Base-by-base conservation (phyloP, 1,140 invertebrate genomes). In the Gonioctena quinquepunctata region DNA sequence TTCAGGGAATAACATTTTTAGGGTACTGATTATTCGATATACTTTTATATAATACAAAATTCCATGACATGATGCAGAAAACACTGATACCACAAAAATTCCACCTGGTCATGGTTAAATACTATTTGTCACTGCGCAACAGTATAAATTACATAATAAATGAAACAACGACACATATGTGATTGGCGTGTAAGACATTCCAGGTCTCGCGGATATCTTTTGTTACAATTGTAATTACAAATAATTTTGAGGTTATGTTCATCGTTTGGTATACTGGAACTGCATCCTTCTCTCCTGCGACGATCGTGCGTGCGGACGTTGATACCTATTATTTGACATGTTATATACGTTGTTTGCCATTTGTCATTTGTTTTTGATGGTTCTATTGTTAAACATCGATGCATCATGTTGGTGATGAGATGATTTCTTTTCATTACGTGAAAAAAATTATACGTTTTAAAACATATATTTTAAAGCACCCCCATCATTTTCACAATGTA, bases 231-330 rank as follows among this genome's bases (percentile, higher is more conserved):
- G 25, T 60, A 60, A 60, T 60, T 60, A 60, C 57, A 25, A 60
- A 18, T 60, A 60, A 60, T 60, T 60, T 60, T 60, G 57, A 60
- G 57, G 57, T 60, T 60, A 60, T 60, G 25, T 60, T 25, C 57
- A 60, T 16, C 57, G 26, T 54, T 54, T 54, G 52, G 52, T 54
- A 18, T 54, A 54, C 57, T 60, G 57, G 57, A 60, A 60, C 26
- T 60, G 57, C 22, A 26, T 22, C 22, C 3, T 28, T 25, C 57
- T 60, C 22, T 60, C 22, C 21, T 25, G 8, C 19, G 57, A 26
- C 5, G 22, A 19, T 16, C 57, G 25, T 60, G 57, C 57, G 57
- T 60, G 57, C 26, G 22, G 22, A 26, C 57, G 11, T n/a, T 60
- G 18, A 60, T 18, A 27, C 22, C 57, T 60, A 28, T 60, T 60